Percentiles rank a stretch among this genome's conserved stretches.
Evolutionary conservation across 2,888 invertebrate genomes (phyloP).

Genomic region (Gymnosoma rotundatum): DNA sequence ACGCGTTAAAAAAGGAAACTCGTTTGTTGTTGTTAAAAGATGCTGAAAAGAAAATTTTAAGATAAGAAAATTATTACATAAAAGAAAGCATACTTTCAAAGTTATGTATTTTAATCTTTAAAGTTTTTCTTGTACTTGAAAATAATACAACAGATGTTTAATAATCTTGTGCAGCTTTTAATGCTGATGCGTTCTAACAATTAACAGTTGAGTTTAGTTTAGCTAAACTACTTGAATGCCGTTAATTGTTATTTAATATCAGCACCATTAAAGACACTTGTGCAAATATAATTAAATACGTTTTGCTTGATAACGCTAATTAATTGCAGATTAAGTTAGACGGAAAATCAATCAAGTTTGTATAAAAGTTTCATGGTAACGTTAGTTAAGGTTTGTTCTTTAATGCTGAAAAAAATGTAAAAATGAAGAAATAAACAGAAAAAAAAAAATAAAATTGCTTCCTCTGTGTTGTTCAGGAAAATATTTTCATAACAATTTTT

Average conservation of each 20-base stretch:
- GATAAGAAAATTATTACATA: neutral
- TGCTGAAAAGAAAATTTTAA: neutral
- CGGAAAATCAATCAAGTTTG: too few species aligned
- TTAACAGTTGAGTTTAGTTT: neutral
- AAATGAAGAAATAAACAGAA: too few species aligned
- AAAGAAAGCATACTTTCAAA: neutral
- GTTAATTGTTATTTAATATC: conserved; percentile 1
- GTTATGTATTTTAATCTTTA: neutral
- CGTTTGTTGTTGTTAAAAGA: too few species aligned
- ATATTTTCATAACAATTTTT: too few species aligned
- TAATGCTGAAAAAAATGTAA: too few species aligned
- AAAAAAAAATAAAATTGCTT: too few species aligned
- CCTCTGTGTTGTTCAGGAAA: too few species aligned
- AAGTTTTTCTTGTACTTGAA: neutral
- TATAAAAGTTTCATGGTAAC: too few species aligned
- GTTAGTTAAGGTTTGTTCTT: too few species aligned
- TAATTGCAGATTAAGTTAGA: too few species aligned
- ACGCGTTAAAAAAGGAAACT: neutral
- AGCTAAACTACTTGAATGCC: neutral
- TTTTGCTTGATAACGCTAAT: too few species aligned
- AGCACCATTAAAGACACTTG: conserved; percentile 4
- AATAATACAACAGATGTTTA: conserved; percentile 4
- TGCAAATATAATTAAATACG: neutral
- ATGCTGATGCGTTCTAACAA: neutral
- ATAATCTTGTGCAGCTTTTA: neutral